These are phyloP conservation scores for Trichomalopsis sarcophagae DNA, from an alignment of 1,140 invertebrate species.

Conservation along the genomic window DNA sequence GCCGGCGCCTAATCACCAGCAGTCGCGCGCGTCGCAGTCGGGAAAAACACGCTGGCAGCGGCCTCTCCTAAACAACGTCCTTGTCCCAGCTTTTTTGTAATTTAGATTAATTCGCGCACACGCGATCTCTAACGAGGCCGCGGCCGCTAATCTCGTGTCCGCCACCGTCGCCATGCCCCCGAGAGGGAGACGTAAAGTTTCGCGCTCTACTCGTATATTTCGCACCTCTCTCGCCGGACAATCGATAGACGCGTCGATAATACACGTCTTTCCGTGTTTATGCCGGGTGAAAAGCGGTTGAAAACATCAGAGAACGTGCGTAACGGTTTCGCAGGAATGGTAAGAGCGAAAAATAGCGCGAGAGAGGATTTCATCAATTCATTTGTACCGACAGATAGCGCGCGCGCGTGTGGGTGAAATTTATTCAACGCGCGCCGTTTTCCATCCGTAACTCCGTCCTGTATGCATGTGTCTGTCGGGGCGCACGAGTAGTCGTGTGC, in stretches of 20 bases:
- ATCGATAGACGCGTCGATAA: not conserved
- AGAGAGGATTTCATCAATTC: slow-evolving; percentile 12
- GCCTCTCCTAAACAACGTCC: not conserved
- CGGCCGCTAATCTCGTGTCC: not conserved
- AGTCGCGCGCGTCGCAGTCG: not conserved
- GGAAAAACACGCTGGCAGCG: slow-evolving; percentile 2
- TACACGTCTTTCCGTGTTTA: not conserved
- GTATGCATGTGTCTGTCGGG: not conserved
- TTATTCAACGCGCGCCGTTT: slow-evolving; percentile 14
- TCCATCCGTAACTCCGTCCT: not conserved
- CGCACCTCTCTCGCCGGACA: not conserved
- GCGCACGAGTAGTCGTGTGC: not conserved
- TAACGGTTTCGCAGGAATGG: too few species aligned
- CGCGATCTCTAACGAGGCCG: slow-evolving; percentile 7
- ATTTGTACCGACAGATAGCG: slow-evolving; percentile 19
- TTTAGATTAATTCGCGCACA: slow-evolving; percentile 31
- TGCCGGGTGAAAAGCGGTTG: too few species aligned
- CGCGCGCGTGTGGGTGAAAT: too few species aligned
- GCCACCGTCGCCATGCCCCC: not conserved
- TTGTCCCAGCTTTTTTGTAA: slow-evolving; percentile 16
- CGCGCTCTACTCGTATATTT: not conserved
- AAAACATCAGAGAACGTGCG: too few species aligned
- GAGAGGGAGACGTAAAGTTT: not conserved
- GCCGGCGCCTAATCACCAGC: slow-evolving; percentile 24
- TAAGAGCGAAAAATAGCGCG: not conserved